These are phyloP conservation scores for cat (Felis catus) DNA, from an alignment of 2,113 vertebrate species.

Conservation along the genomic window F.catus_Fca126_mat1.0 CM031412.1:185851001-185851500, in stretches of 20 bases:
- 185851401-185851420: not conserved
- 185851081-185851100: not conserved
- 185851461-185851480: not conserved
- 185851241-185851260: not conserved
- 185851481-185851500: too few species aligned
- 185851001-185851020: not conserved
- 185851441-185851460: not conserved
- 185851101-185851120: not conserved
- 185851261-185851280: not conserved
- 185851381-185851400: not conserved
- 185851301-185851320: not conserved
- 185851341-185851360: not conserved
- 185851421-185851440: not conserved
- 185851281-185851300: accelerated
- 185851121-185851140: not conserved
- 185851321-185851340: not conserved
- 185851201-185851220: not conserved
- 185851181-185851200: not conserved
- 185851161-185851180: not conserved
- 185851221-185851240: not conserved
- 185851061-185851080: not conserved
- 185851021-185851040: not conserved
- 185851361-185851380: not conserved
- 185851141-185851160: not conserved
- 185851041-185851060: not conserved